A percentile compares a stretch with the other conserved stretches of the same genome.
Conservation (phyloP, 2,113 vertebrate genomes). For the Enhydra lutris region DNA sequence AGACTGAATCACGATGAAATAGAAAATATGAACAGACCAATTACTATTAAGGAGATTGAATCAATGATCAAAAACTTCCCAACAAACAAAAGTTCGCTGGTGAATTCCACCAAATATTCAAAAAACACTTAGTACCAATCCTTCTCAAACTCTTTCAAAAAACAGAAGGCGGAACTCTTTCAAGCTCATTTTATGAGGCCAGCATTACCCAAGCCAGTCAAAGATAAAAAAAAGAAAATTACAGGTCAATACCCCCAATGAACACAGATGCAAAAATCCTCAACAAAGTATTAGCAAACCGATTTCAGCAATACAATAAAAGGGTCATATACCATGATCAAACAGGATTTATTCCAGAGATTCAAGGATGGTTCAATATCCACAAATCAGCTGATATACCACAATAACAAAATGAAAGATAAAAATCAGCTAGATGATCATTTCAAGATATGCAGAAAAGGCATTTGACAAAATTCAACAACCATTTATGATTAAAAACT, state of each 20-base stretch:
- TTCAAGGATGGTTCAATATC: neutral
- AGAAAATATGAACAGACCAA: neutral
- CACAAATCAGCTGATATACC: neutral
- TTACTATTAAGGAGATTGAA: neutral
- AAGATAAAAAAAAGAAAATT: neutral
- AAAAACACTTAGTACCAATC: neutral
- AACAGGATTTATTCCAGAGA: neutral
- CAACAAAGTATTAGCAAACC: neutral
- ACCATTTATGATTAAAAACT: neutral
- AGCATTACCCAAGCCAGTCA: neutral
- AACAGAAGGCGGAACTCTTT: neutral
- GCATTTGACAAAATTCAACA: neutral
- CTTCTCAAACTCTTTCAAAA: neutral
- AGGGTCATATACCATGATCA: neutral
- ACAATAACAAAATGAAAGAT: neutral
- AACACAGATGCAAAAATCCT: neutral
- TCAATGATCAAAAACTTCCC: neutral
- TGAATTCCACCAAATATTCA: neutral
- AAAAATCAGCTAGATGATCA: neutral
- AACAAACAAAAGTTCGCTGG: neutral
- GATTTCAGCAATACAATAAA: neutral
- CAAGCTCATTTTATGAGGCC: neutral
- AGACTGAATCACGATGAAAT: neutral
- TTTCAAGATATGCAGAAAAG: neutral
- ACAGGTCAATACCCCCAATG: neutral